Conservation (phyloP, 2,113 vertebrate species). For the Ibidorhyncha struthersii region DNA sequence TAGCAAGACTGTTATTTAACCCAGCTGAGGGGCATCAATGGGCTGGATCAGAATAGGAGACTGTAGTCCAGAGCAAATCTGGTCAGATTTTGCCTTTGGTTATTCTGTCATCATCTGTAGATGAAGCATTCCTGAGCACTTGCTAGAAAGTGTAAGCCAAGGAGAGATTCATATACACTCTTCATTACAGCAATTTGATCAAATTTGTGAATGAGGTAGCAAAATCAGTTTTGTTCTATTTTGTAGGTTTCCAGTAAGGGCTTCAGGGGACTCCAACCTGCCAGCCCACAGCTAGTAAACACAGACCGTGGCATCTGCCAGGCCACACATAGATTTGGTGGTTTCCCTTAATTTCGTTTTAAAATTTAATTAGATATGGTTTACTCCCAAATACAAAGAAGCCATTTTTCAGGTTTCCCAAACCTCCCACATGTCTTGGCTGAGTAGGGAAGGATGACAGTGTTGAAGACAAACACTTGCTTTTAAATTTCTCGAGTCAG, state of each 20-base stretch:
- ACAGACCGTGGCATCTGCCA: neutral
- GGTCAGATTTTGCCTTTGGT: neutral
- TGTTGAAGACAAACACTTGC: neutral
- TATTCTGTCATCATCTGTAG: neutral
- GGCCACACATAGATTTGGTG: neutral
- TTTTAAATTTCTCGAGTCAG: neutral
- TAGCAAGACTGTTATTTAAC: neutral
- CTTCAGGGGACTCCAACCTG: neutral
- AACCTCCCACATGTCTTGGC: neutral
- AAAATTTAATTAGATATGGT: neutral
- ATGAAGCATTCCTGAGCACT: neutral
- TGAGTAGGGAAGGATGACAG: neutral
- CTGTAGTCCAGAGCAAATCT: neutral
- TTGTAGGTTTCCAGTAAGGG: neutral
- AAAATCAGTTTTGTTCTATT: neutral
- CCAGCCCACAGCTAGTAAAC: neutral
- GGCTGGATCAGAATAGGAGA: neutral
- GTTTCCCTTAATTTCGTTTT: neutral
- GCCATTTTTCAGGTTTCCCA: neutral
- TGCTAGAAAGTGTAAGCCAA: neutral
- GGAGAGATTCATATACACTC: neutral
- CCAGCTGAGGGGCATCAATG: neutral
- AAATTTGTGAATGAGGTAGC: neutral
- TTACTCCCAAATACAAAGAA: conserved; percentile 9
- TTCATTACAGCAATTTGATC: neutral